A percentile compares a stretch with the other conserved stretches of the same genome.
Conservation (phyloP, 2,113 vertebrate species). For the Triplophysa tibetana region DNA sequence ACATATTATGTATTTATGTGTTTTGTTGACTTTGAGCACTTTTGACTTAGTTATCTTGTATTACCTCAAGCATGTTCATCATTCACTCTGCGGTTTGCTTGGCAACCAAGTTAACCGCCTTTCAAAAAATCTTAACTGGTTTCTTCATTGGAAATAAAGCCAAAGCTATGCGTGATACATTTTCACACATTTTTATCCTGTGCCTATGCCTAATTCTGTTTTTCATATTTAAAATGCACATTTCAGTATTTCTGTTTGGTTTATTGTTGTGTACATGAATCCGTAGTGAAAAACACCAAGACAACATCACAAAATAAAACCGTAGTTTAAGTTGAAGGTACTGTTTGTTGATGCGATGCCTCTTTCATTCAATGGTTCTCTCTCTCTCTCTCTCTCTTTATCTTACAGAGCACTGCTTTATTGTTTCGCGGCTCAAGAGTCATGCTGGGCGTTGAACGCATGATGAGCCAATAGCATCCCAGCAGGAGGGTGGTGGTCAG, state of each 20-base stretch:
- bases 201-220: too few relatives aligned
- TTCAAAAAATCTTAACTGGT: too few relatives aligned
- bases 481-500: conserved; percentile 7
- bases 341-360: conserved; percentile 1
- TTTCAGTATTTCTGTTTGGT: background rate
- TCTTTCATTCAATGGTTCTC: conserved; percentile 10
- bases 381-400: background rate
- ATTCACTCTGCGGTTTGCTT: too few relatives aligned
- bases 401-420: conserved; percentile 15
- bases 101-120: too few relatives aligned
- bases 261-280: background rate
- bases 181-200: background rate
- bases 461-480: conserved; percentile 11
- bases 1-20: background rate
- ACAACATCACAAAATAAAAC: background rate
- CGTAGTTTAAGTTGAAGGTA: background rate
- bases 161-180: too few relatives aligned
- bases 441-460: conserved; percentile 15
- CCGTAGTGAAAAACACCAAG: background rate
- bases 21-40: too few relatives aligned
- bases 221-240: background rate
- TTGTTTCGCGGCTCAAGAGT: conserved; percentile 13
- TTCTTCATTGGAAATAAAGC: too few relatives aligned
- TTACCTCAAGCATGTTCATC: too few relatives aligned
- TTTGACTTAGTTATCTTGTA: background rate